Evolutionary conservation across 1,140 invertebrate genomes (phyloP).

Genomic region (Tachypleus tridentatus): DNA sequence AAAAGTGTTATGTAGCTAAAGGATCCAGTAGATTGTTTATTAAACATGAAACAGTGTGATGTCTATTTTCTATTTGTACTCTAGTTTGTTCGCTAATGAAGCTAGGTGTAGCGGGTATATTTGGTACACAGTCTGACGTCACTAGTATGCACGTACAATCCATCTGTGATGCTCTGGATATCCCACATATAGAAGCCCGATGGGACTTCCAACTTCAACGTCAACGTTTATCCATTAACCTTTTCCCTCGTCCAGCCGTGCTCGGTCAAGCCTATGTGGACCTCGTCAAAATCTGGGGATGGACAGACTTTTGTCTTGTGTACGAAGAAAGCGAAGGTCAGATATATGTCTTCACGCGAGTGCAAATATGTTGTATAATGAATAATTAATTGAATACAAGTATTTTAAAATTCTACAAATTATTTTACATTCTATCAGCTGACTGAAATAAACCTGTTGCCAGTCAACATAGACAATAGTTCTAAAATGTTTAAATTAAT

Average conservation of each 20-base stretch:
- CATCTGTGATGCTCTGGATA: conserved; percentile 90
- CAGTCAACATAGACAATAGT: no score
- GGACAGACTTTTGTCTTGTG: conserved; percentile 88
- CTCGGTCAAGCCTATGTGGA: conserved; percentile 70
- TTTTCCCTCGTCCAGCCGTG: conserved; percentile 83
- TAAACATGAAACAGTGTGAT: no score
- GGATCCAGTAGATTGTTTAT: no score
- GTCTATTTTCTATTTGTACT: conserved; percentile 26
- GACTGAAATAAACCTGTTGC: no score
- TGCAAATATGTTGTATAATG: conserved; percentile 46
- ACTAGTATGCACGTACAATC: conserved; percentile 86
- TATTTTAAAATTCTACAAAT: not conserved
- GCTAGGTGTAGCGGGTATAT: conserved; percentile 81
- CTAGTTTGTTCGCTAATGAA: conserved; percentile 75
- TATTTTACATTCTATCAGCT: not conserved
- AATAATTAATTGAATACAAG: not conserved
- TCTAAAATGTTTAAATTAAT: no score
- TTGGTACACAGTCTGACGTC: conserved; percentile 77
- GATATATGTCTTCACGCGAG: conserved; percentile 65
- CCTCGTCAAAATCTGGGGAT: conserved; percentile 71
- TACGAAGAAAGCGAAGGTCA: conserved; percentile 90
- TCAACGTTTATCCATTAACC: conserved; percentile 81
- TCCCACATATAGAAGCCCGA: conserved; percentile 83
- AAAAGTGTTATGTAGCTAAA: no score
- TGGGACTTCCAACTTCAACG: conserved; percentile 72